These are phyloP conservation scores for Donacobius atricapilla DNA, from an alignment of 2,113 vertebrate species.

Conservation along the genomic window DNA sequence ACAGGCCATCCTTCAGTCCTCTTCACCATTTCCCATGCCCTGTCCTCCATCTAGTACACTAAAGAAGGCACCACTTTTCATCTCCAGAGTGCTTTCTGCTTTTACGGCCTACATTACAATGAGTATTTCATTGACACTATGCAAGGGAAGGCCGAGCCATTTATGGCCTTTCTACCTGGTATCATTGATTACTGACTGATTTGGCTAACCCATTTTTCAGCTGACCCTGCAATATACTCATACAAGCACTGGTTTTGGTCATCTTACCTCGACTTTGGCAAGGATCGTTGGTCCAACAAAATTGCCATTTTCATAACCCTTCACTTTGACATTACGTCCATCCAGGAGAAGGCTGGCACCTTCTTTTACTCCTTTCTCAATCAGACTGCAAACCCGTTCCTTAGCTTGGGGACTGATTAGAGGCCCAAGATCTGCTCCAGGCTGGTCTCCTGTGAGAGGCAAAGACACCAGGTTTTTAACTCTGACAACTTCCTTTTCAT, in stretches of 20 bases:
- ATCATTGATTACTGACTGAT: neutral
- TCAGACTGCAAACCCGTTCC: conserved; percentile 85
- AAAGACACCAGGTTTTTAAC: neutral
- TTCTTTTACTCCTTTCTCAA: conserved; percentile 89
- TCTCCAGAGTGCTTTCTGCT: neutral
- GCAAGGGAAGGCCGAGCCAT: neutral
- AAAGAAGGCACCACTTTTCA: neutral
- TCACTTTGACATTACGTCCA: conserved; percentile 87
- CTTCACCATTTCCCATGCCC: neutral
- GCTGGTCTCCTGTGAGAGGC: conserved; percentile 88
- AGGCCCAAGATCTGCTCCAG: conserved; percentile 92
- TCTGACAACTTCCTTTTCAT: neutral
- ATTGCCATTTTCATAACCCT: conserved; percentile 93
- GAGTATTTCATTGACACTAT: neutral
- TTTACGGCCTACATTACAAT: neutral
- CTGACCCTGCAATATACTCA: neutral
- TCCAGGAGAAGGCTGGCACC: conserved; percentile 90
- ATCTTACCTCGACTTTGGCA: conserved; percentile 83
- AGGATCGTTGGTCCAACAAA: conserved; percentile 95
- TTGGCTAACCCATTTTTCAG: neutral
- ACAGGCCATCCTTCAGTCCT: neutral
- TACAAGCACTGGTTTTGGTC: neutral
- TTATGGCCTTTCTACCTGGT: neutral
- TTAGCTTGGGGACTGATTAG: conserved; percentile 90
- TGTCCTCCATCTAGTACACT: neutral